Evolutionary conservation across 1,140 invertebrate genomes (phyloP).

Genomic region (Hesperophylax magnus): DNA sequence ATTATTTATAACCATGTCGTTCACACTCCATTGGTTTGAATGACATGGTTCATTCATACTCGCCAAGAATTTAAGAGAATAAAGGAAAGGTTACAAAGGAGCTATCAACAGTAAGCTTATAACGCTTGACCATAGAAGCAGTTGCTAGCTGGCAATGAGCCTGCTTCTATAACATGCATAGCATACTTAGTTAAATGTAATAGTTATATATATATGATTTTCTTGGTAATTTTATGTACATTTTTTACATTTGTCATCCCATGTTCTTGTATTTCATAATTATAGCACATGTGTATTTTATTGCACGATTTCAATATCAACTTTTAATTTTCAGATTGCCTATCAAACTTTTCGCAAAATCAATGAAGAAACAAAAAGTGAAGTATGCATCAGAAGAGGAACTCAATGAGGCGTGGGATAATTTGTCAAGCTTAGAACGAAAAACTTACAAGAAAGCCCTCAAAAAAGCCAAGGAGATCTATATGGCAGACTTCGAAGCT

Average conservation of each 20-base stretch:
- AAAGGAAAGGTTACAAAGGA: no score
- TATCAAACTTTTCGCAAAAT: conserved; percentile 37
- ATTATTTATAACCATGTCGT: no score
- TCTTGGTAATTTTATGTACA: no score
- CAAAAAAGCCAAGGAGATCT: conserved; percentile 22
- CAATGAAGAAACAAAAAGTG: conserved; percentile 37
- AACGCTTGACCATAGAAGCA: no score
- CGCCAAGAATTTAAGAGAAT: no score
- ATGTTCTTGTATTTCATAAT: neutral
- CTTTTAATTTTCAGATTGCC: conserved; percentile 23
- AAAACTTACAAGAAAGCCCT: conserved; percentile 43
- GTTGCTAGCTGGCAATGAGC: no score
- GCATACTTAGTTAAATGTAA: no score
- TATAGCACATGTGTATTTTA: neutral
- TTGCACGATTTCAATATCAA: neutral
- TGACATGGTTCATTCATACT: no score
- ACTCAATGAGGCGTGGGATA: conserved; percentile 32
- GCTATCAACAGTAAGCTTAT: no score
- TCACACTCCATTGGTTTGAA: no score
- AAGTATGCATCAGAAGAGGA: conserved; percentile 36
- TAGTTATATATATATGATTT: no score
- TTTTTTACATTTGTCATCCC: neutral
- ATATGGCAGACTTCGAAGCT: conserved; percentile 1
- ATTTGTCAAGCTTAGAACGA: conserved; percentile 2
- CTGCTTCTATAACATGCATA: no score